phyloP scores from a whole-genome alignment of 2,113 vertebrate species.

The Pycnonotus jocosus region DNA sequence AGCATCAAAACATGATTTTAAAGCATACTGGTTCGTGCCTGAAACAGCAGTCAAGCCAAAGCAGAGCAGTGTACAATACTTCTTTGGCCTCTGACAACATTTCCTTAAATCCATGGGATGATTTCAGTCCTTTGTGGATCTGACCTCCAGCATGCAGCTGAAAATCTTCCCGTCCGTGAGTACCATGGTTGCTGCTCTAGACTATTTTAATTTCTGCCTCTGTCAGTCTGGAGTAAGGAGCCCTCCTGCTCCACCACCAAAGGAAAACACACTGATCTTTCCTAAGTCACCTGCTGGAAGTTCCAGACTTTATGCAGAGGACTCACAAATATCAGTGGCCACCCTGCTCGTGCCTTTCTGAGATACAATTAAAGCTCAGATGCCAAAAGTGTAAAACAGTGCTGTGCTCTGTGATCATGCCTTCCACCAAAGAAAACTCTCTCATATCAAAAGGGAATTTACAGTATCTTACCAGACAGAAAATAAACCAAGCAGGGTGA shows the following conservation, averaged over 20 bases:
- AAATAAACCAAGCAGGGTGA: not conserved
- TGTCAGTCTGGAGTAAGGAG: not conserved
- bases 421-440: not conserved
- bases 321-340: not conserved
- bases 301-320: not conserved
- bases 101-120: not conserved
- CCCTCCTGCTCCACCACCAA: not conserved
- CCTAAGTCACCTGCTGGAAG: not conserved
- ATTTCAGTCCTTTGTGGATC: not conserved
- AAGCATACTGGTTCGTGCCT: not conserved
- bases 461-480: not conserved
- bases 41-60: not conserved
- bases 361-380: not conserved
- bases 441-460: not conserved
- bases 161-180: not conserved
- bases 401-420: not conserved
- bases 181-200: not conserved
- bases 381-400: not conserved
- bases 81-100: not conserved
- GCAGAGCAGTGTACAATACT: not conserved
- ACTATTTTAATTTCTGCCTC: not conserved
- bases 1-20: not conserved
- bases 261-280: not conserved
- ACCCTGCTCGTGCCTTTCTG: not conserved
- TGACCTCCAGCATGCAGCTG: not conserved